These are phyloP conservation scores for Ooceraea biroi DNA, from an alignment of 1,140 invertebrate genomes.

Conservation along the genomic window DNA sequence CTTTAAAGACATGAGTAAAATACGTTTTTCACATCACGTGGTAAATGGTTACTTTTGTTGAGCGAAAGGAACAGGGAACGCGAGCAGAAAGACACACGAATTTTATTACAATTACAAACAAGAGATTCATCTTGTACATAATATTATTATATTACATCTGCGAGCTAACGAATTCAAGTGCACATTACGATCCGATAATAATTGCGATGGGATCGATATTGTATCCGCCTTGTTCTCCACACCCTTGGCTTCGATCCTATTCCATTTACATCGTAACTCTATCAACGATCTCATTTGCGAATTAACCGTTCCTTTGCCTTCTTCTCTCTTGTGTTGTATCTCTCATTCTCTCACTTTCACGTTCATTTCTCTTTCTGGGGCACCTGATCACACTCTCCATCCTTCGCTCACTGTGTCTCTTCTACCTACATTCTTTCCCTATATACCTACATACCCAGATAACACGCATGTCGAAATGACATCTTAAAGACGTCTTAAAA, in stretches of 20 bases:
- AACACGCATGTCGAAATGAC: no score
- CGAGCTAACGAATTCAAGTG: constrained; percentile 26
- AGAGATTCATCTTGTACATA: no score
- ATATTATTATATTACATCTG: background rate
- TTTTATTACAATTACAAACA: no score
- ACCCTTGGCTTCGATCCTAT: constrained; percentile 66
- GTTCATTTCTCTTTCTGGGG: background rate
- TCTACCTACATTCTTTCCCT: background rate
- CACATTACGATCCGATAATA: constrained; percentile 48
- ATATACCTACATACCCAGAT: background rate
- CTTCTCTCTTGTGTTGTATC: background rate
- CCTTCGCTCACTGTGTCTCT: constrained; percentile 4
- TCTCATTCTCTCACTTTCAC: background rate
- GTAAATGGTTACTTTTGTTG: constrained; percentile 30
- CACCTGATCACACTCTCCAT: background rate
- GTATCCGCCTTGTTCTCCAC: constrained; percentile 67
- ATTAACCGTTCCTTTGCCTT: constrained; percentile 26
- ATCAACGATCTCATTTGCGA: constrained; percentile 62
- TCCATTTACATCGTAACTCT: constrained; percentile 61
- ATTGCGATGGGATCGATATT: constrained; percentile 58
- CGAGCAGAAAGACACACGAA: no score
- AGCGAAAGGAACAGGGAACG: constrained; percentile 7
- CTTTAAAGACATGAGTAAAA: background rate
- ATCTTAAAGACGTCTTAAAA: no score
- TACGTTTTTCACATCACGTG: background rate